Percentiles rank a stretch among this genome's conserved stretches.
These are phyloP conservation scores for Cetonia aurata DNA, from an alignment of 2,888 invertebrate genomes.

Conservation along the genomic window DNA sequence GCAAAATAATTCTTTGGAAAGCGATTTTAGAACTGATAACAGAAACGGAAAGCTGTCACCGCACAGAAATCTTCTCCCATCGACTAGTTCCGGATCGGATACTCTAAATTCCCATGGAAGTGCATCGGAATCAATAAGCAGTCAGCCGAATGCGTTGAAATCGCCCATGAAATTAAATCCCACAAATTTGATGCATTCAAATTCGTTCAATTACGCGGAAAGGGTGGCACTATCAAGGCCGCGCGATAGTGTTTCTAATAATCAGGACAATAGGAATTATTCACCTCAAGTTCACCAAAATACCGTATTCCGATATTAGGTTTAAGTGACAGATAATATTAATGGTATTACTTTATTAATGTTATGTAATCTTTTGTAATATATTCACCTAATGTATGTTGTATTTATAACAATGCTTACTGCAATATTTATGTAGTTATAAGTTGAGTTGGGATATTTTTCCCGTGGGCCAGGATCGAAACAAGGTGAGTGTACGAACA, in stretches of 20 bases:
- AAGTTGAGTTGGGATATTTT: too few species aligned
- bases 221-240: neutral
- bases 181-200: conserved; percentile 35
- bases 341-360: conserved; percentile 1
- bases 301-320: conserved; percentile 33
- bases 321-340: neutral
- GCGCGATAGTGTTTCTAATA: conserved; percentile 24
- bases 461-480: too few species aligned
- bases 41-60: conserved; percentile 4
- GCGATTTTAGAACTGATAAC: neutral
- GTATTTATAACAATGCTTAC: conserved; percentile 3
- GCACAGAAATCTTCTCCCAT: conserved; percentile 9
- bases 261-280: conserved; percentile 25
- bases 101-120: conserved; percentile 26
- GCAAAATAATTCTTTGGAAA: neutral
- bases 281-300: conserved; percentile 25
- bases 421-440: neutral
- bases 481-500: too few species aligned
- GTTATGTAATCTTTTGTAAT: neutral
- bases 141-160: conserved; percentile 2
- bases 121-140: conserved; percentile 18
- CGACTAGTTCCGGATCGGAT: conserved; percentile 28
- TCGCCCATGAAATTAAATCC: conserved; percentile 33
- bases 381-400: neutral
- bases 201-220: conserved; percentile 40